Conservation (phyloP, 2,113 vertebrate genomes). For the Lampris incognitus region DNA sequence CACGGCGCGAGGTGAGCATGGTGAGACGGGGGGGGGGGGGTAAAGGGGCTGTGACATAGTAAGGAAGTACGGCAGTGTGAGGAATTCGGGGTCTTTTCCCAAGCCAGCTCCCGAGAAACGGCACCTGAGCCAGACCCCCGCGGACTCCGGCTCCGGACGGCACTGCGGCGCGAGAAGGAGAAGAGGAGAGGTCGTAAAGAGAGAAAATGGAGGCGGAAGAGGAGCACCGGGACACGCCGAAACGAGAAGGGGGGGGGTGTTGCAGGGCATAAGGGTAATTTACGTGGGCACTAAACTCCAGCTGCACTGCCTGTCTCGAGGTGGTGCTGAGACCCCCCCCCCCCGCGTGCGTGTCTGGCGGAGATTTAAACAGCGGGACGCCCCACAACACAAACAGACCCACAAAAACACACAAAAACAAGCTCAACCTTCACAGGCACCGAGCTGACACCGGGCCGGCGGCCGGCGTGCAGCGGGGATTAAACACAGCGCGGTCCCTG, state of each 20-base stretch:
- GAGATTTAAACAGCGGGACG: constrained; percentile 59
- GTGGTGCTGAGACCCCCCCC: no score
- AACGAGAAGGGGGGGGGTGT: constrained; percentile 23
- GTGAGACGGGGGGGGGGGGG: constrained; percentile 7
- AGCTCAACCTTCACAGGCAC: background rate
- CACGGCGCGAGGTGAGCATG: constrained; percentile 4
- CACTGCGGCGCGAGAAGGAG: background rate
- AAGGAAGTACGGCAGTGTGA: constrained; percentile 28
- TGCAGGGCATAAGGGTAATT: constrained; percentile 47
- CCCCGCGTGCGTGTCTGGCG: constrained; percentile 26
- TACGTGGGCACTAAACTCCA: constrained; percentile 50
- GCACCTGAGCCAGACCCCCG: constrained; percentile 1
- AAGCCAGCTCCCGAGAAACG: background rate
- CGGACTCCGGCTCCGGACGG: no score
- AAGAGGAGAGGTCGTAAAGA: background rate
- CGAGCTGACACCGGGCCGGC: constrained; percentile 16
- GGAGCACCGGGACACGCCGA: background rate
- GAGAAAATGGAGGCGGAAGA: background rate
- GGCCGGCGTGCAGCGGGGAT: constrained; percentile 22
- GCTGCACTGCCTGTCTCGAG: constrained; percentile 51
- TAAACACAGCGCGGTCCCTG: constrained; percentile 8
- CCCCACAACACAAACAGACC: background rate
- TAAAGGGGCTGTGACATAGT: background rate
- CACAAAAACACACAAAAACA: constrained; percentile 25
- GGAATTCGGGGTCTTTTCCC: background rate